Conservation (phyloP, 2,888 invertebrate genomes). For the Podotricha telesiphe region DNA sequence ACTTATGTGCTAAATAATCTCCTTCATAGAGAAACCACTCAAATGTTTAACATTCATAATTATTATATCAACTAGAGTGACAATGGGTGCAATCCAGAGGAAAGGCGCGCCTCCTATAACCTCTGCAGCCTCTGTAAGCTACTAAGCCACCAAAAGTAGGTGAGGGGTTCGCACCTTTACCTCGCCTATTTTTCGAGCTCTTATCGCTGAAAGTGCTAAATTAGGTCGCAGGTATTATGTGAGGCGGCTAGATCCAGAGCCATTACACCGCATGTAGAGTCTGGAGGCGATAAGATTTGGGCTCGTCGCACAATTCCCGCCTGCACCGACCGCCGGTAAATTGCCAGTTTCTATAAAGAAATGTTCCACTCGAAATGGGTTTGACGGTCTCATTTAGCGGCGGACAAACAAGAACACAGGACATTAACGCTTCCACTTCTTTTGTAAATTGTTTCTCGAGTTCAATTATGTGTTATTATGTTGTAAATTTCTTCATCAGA, state of each 20-base stretch:
- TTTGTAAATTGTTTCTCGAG: slow-evolving; percentile 13
- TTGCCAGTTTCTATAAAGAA: slow-evolving; percentile 8
- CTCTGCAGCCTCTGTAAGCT: not conserved
- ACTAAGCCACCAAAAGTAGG: slow-evolving; percentile 16
- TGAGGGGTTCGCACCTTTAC: slow-evolving; percentile 22
- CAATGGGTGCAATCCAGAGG: not conserved
- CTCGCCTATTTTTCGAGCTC: slow-evolving; percentile 26
- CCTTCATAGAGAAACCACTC: not conserved
- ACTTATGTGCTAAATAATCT: not conserved
- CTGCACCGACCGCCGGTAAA: slow-evolving; percentile 10
- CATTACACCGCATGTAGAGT: slow-evolving; percentile 15
- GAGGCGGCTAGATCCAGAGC: slow-evolving; percentile 17
- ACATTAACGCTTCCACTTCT: slow-evolving; percentile 7
- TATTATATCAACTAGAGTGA: not conserved
- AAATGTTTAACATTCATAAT: not conserved
- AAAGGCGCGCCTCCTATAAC: not conserved
- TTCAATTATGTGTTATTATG: slow-evolving; percentile 2
- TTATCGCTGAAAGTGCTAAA: slow-evolving; percentile 33
- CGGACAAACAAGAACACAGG: slow-evolving; percentile 17
- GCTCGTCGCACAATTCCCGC: slow-evolving; percentile 9
- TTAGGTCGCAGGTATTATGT: slow-evolving; percentile 34
- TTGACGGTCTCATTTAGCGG: slow-evolving; percentile 20
- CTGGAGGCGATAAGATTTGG: slow-evolving; percentile 27
- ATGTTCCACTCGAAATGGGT: slow-evolving; percentile 17
- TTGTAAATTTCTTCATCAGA: slow-evolving; percentile 16